Evolutionary conservation across 37 sponge, comb jelly and placozoan species (phyloP).

Genomic region (Hormiphora californensis): DNA sequence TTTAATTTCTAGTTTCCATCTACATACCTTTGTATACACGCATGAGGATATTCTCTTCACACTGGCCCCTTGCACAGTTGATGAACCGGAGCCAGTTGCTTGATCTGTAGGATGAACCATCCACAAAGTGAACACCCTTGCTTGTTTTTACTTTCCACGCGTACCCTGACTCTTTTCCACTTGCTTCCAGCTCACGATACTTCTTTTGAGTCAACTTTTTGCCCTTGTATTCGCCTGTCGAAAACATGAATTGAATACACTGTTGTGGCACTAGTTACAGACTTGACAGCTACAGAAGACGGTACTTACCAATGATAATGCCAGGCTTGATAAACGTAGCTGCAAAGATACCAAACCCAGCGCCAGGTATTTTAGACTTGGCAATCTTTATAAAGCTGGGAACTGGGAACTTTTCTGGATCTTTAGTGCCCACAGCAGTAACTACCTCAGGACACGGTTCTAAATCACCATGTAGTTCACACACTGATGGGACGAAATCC

Average conservation of each 20-base stretch:
- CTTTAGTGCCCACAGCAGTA: neutral
- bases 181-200: neutral
- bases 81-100: conserved; percentile 17
- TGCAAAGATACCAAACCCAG: neutral
- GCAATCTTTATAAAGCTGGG: conserved; percentile 6
- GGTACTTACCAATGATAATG: neutral
- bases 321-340: conserved; percentile 3
- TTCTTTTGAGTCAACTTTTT: neutral
- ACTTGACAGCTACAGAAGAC: too few relatives aligned
- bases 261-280: too few relatives aligned
- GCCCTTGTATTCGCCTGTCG: neutral
- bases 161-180: neutral
- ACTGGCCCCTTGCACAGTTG: conserved; percentile 10
- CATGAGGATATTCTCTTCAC: conserved; percentile 3
- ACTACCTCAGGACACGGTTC: neutral
- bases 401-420: neutral
- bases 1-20: too few relatives aligned
- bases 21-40: neutral
- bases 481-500: neutral
- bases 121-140: neutral
- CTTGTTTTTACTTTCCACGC: neutral
- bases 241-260: too few relatives aligned
- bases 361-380: conserved; percentile 20
- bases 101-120: neutral
- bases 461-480: neutral